Evolutionary conservation across 1,140 invertebrate genomes (phyloP).

Genomic region (Idris sp.): DNA sequence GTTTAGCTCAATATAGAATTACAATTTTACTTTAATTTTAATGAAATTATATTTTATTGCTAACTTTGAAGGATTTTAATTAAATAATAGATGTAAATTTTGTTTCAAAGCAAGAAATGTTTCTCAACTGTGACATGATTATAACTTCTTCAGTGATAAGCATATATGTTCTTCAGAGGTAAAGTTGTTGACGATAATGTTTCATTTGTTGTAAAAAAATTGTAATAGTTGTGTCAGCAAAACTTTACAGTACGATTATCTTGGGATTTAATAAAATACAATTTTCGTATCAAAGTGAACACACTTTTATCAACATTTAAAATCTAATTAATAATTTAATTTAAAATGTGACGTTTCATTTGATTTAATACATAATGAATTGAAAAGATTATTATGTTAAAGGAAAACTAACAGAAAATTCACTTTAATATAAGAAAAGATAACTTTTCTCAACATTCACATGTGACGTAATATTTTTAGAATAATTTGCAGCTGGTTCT

Average conservation of each 20-base stretch:
- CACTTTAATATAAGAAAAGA: no score
- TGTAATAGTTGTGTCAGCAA: conserved; percentile 38
- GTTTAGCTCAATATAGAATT: no score
- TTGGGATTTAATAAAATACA: conserved; percentile 4
- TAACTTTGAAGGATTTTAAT: conserved; percentile 8
- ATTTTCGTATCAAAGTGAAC: conserved; percentile 13
- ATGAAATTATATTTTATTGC: no score
- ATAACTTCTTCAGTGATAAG: conserved; percentile 34
- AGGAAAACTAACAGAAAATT: no score
- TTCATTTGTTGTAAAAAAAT: conserved; percentile 44
- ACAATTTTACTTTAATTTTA: no score
- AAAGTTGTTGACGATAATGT: conserved; percentile 42
- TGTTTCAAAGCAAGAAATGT: conserved; percentile 29
- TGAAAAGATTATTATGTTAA: no score
- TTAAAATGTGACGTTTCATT: no score
- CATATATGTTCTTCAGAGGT: conserved; percentile 21
- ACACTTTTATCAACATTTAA: no score
- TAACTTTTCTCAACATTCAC: not conserved
- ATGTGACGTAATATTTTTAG: conserved; percentile 11
- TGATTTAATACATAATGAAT: no score
- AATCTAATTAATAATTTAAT: no score
- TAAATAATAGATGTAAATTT: conserved; percentile 19
- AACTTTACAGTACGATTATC: conserved; percentile 37
- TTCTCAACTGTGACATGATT: conserved; percentile 38
- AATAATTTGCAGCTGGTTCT: conserved; percentile 25